These are phyloP conservation scores for Protobothrops flavoviridis DNA, from an alignment of 2,113 vertebrate genomes.

Conservation along the genomic window DNA sequence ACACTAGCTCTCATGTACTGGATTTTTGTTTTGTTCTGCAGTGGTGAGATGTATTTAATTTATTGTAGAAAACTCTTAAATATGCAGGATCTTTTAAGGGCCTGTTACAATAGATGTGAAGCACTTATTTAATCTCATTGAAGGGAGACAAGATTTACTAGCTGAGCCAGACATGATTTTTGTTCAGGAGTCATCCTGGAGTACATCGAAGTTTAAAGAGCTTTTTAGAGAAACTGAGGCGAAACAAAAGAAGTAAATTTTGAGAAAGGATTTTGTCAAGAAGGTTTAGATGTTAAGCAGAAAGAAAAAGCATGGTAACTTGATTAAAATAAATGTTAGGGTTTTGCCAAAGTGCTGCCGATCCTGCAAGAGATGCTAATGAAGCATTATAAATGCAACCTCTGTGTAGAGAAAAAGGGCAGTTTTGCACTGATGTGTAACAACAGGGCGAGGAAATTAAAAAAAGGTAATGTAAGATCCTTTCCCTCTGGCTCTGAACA, in stretches of 20 bases:
- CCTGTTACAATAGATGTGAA: slow-evolving; percentile 72
- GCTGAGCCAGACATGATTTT: slow-evolving; percentile 75
- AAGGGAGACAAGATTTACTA: slow-evolving; percentile 77
- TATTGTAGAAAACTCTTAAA: slow-evolving; percentile 76
- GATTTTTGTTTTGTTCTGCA: slow-evolving; percentile 38
- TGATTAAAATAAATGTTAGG: slow-evolving; percentile 39
- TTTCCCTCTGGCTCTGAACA: slow-evolving; percentile 63
- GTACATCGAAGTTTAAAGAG: slow-evolving; percentile 75
- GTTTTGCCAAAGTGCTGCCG: slow-evolving; percentile 45
- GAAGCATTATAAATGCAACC: slow-evolving; percentile 70
- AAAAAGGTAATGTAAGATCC: slow-evolving; percentile 67
- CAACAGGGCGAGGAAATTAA: slow-evolving; percentile 70
- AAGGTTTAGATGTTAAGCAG: slow-evolving; percentile 70
- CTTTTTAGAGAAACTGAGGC: slow-evolving; percentile 67
- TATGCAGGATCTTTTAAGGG: slow-evolving; percentile 68
- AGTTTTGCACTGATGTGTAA: slow-evolving; percentile 67
- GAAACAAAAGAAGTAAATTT: slow-evolving; percentile 74
- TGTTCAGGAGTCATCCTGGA: slow-evolving; percentile 74
- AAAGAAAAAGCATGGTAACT: slow-evolving; percentile 61
- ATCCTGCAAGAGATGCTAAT: slow-evolving; percentile 69
- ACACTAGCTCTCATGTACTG: slow-evolving; percentile 47
- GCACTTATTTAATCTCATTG: slow-evolving; percentile 75
- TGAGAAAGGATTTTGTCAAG: slow-evolving; percentile 75
- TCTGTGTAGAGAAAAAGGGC: slow-evolving; percentile 66
- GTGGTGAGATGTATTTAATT: slow-evolving; percentile 70